Conservation (phyloP, 2,888 invertebrate genomes). For the Drosophila mimetica region DNA sequence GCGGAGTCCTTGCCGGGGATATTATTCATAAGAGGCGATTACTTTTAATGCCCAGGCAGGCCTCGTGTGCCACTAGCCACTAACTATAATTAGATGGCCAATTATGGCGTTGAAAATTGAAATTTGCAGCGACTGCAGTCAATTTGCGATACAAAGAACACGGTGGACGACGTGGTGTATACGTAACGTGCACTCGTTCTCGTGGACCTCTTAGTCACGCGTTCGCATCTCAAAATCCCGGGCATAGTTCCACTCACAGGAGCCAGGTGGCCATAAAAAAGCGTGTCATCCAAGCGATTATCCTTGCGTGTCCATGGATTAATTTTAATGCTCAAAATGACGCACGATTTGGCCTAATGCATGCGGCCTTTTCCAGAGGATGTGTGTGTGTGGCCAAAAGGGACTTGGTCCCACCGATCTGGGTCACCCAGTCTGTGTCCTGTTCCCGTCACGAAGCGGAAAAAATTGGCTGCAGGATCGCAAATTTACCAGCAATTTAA, state of each 20-base stretch:
- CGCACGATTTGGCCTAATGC: slow-evolving; percentile 78
- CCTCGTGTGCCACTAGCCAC: slow-evolving; percentile 16
- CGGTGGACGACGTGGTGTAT: slow-evolving; percentile 28
- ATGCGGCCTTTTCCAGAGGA: slow-evolving; percentile 23
- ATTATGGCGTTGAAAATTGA: slow-evolving; percentile 57
- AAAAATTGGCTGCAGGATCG: not conserved
- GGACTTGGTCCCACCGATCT: slow-evolving; percentile 8
- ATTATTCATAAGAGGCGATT: slow-evolving; percentile 45
- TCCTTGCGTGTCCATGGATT: slow-evolving; percentile 79
- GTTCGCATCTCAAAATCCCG: slow-evolving; percentile 52
- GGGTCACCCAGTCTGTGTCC: slow-evolving; percentile 30
- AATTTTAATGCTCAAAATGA: slow-evolving; percentile 77
- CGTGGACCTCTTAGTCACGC: slow-evolving; percentile 42
- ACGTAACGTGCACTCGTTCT: slow-evolving; percentile 31
- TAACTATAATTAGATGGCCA: slow-evolving; percentile 56
- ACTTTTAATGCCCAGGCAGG: slow-evolving; percentile 51
- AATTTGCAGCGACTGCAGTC: slow-evolving; percentile 49
- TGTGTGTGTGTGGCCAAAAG: slow-evolving; percentile 1
- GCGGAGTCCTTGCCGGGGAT: slow-evolving; percentile 19
- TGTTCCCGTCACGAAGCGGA: slow-evolving; percentile 12
- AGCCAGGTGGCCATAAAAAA: slow-evolving; percentile 58
- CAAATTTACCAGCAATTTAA: not conserved
- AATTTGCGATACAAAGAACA: slow-evolving; percentile 32
- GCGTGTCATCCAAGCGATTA: slow-evolving; percentile 74
- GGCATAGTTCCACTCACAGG: slow-evolving; percentile 50